These are phyloP conservation scores for Malurus elegans DNA, from an alignment of 2,113 vertebrate species.

Conservation along the genomic window DNA sequence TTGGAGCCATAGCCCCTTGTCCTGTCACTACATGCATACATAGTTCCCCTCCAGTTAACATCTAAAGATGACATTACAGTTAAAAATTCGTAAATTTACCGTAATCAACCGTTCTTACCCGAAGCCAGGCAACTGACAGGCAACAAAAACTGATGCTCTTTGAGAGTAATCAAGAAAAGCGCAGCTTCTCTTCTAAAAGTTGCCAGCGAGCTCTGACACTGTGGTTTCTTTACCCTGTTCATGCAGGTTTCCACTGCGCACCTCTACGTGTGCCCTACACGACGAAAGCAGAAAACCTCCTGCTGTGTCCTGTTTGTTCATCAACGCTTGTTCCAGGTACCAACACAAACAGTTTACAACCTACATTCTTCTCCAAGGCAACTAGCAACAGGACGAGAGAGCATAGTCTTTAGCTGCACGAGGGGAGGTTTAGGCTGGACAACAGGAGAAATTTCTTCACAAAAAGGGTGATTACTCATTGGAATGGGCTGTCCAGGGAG, in stretches of 20 bases:
- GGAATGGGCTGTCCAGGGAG: not conserved
- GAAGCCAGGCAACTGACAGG: not conserved
- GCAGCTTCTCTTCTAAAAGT: not conserved
- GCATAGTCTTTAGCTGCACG: not conserved
- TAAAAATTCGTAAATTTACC: not conserved
- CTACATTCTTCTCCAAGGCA: not conserved
- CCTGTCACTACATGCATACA: too few species aligned
- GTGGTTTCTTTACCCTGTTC: not conserved
- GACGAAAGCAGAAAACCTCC: not conserved
- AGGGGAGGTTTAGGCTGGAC: not conserved
- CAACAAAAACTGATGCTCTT: not conserved
- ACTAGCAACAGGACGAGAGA: not conserved
- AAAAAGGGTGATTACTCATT: not conserved
- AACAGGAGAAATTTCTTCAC: not conserved
- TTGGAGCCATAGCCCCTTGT: not conserved
- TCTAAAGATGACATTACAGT: not conserved
- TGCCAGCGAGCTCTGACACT: not conserved
- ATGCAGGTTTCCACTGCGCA: not conserved
- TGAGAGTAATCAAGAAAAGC: fast-evolving
- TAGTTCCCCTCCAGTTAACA: not conserved
- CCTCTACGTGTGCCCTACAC: fast-evolving
- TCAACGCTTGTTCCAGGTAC: not conserved
- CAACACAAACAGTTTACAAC: not conserved
- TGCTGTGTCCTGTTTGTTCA: not conserved
- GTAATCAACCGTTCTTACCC: not conserved